phyloP scores from a whole-genome alignment of 1,140 invertebrate species.

The Fopius arisanus region DNA sequence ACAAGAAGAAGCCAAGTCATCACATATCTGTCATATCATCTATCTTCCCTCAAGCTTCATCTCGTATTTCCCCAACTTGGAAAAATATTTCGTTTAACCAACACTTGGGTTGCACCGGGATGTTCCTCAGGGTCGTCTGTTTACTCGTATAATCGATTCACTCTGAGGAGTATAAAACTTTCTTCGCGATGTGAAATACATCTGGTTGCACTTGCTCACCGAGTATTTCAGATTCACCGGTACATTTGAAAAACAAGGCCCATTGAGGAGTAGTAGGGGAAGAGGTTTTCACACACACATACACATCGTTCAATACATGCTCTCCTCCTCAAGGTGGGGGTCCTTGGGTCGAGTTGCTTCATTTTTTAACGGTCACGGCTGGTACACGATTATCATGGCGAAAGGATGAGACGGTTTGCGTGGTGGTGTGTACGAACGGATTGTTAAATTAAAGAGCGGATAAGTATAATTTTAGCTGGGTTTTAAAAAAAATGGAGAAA shows the following conservation, averaged over 20 bases:
- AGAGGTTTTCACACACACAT: background rate
- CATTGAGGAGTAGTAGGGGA: too few relatives aligned
- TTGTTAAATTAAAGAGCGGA: background rate
- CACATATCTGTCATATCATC: background rate
- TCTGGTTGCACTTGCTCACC: background rate
- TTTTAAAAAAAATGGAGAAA: background rate
- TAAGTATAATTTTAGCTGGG: background rate
- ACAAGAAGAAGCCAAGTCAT: background rate
- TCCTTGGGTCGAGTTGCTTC: constrained; percentile 33
- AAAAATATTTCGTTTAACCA: background rate
- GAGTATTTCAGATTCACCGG: background rate
- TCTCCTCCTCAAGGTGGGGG: background rate
- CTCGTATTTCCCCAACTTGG: background rate
- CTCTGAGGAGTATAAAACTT: background rate
- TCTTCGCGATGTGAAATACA: background rate
- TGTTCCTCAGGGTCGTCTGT: too few relatives aligned
- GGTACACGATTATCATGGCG: background rate
- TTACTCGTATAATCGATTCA: background rate
- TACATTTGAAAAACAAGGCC: background rate
- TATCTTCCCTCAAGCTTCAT: background rate
- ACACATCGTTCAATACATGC: background rate
- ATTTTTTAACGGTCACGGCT: constrained; percentile 42
- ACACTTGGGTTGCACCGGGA: too few relatives aligned
- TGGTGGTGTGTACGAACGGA: background rate
- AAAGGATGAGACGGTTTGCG: background rate